These are phyloP conservation scores for Cichlasoma orientale DNA, from an alignment of 2,797 vertebrate species.

Conservation along the genomic window DNA sequence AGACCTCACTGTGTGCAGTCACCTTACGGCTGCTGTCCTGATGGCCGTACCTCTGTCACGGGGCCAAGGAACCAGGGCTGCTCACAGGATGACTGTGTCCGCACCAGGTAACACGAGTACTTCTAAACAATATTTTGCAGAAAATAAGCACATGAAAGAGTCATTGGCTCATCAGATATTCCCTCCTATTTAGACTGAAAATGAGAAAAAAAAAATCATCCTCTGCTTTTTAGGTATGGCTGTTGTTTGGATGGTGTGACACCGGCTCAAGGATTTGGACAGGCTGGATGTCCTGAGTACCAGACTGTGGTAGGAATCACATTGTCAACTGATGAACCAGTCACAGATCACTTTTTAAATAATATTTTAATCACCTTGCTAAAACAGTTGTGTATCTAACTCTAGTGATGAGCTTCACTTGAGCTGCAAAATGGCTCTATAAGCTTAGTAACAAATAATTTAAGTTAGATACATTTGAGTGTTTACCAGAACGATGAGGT, in stretches of 20 bases:
- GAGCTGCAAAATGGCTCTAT: no score
- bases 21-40: conserved; percentile 87
- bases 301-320: conserved; percentile 50
- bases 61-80: conserved; percentile 85
- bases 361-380: neutral
- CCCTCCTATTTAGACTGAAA: neutral
- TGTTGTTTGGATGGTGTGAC: conserved; percentile 91
- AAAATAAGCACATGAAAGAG: neutral
- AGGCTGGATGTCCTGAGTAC: conserved; percentile 81
- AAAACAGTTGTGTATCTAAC: neutral
- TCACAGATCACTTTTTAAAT: neutral
- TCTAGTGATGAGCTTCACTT: neutral
- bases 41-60: conserved; percentile 78
- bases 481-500: neutral
- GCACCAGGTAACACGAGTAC: conserved; percentile 78
- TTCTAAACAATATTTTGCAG: neutral
- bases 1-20: conserved; percentile 78
- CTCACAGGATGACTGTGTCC: conserved; percentile 71
- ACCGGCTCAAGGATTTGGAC: conserved; percentile 80
- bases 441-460: neutral
- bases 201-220: neutral
- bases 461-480: neutral
- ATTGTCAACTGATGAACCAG: neutral
- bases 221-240: conserved; percentile 80
- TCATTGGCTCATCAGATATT: no score